These are phyloP conservation scores for Platerodrilus igneus DNA, from an alignment of 2,888 invertebrate species.

Conservation along the genomic window DNA sequence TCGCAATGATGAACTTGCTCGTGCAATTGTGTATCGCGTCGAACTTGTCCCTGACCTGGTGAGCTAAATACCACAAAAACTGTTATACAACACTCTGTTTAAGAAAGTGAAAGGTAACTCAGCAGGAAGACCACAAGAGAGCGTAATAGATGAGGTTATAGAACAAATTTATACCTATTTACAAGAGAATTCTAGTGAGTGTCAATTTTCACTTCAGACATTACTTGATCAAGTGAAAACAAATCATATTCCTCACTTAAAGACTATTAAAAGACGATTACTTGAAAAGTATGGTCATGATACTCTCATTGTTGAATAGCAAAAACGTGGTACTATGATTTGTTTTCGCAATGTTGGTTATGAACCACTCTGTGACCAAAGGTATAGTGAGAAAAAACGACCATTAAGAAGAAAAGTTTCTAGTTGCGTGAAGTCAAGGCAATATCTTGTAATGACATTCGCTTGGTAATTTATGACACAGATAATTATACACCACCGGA, in stretches of 20 bases:
- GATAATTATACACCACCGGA: too few relatives aligned
- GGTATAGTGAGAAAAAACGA: too few relatives aligned
- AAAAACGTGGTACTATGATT: too few relatives aligned
- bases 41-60: neutral
- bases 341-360: too few relatives aligned
- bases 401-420: too few relatives aligned
- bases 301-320: neutral
- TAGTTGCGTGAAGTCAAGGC: too few relatives aligned
- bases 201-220: constrained; percentile 4
- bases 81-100: neutral
- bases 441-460: too few relatives aligned
- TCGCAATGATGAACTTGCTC: constrained; percentile 3
- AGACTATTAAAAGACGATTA: too few relatives aligned
- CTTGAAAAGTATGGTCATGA: constrained; percentile 1
- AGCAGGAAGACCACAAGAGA: constrained; percentile 2
- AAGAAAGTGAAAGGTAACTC: neutral
- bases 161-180: constrained; percentile 1
- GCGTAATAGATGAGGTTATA: neutral
- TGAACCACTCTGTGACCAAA: too few relatives aligned
- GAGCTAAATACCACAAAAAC: neutral
- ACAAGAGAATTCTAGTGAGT: constrained; percentile 2
- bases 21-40: constrained; percentile 2
- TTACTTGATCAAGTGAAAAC: neutral
- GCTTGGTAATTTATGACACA: too few relatives aligned
- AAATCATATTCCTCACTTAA: neutral